Base-by-base conservation (phyloP, 1,140 invertebrate genomes). In the Drosophila dunni region DNA sequence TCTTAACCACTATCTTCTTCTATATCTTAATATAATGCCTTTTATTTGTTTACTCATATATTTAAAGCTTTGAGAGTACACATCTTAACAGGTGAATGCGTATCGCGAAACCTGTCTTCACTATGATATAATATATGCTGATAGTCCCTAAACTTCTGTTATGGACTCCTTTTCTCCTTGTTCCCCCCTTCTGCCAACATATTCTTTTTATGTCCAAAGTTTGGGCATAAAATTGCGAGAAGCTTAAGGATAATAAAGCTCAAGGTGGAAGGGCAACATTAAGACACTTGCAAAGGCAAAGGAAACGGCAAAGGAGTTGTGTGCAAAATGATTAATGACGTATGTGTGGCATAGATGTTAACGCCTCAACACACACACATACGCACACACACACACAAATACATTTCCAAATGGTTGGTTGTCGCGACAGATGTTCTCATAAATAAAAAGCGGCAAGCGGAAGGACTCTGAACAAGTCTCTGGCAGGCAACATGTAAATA, bases 261-360 rank as follows among this genome's bases (percentile, higher is more conserved):
- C 33, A 33, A 73, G 54, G 54, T 53, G 48, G 45, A 17, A 34
- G 10, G 13, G 36, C 53, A 79, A 63, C 78, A 53, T 7, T 72
- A 67, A 9, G n/a, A 17, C 54, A 48, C 81, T 58, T 61, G 46
- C 64, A 48, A 29, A 4, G 24, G 24, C 24, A 42, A 61, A 20
- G 17, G 17, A 20, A 20, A 20, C 1, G 17, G 17, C 17, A 20
- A 70, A 73, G 56, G 64, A 83, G 76, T 75, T 58, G 69, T 74
- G 80, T 90, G 75, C 13, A 81, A 90, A 90, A 90, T 90, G 89
- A 91, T 91, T 85, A 91, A 91, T 85, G 90, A 89, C 68, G 62
- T 69, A 75, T 89, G 80, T 81, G 78, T 71, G 69, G 77, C 75
- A 58, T 64, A 75, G 76, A 79, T 75, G 74, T 89, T 76, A 86